Percentiles rank a stretch among this genome's conserved stretches.
phyloP scores from a whole-genome alignment of 2,888 invertebrate genomes.

The Drosophila recens region DNA sequence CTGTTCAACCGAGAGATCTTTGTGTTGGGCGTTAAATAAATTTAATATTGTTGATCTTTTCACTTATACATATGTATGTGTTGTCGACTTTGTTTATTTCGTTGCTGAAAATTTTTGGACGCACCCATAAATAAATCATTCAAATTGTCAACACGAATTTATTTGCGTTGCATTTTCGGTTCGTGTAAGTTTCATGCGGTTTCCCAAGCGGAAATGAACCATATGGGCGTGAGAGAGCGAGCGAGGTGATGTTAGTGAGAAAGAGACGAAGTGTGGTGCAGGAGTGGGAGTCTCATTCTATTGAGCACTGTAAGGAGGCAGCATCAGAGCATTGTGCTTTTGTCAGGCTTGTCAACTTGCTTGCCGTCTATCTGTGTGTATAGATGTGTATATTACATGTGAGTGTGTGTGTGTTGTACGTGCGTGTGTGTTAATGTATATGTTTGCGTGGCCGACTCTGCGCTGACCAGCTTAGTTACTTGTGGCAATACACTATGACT shows the following conservation, averaged over 20 bases:
- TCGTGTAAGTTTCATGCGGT: constrained; percentile 61
- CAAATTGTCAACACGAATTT: constrained; percentile 77
- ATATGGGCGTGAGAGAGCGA: constrained; percentile 18
- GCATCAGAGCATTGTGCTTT: constrained; percentile 55
- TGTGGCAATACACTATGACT: constrained; percentile 27
- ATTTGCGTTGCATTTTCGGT: constrained; percentile 62
- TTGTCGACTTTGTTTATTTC: constrained; percentile 20
- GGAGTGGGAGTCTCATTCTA: not conserved
- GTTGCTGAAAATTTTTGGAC: constrained; percentile 46
- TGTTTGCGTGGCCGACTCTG: constrained; percentile 48
- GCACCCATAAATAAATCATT: constrained; percentile 78
- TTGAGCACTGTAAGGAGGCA: constrained; percentile 14
- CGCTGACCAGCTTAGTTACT: constrained; percentile 41
- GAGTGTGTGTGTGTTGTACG: constrained; percentile 21
- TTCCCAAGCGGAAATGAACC: constrained; percentile 65
- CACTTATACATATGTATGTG: constrained; percentile 8
- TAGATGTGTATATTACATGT: constrained; percentile 13
- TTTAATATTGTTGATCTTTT: constrained; percentile 24
- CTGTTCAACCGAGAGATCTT: constrained; percentile 7
- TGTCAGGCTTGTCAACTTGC: constrained; percentile 56
- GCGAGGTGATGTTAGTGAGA: constrained; percentile 16
- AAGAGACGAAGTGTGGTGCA: not conserved
- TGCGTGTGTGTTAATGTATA: constrained; percentile 37
- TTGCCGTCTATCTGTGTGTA: constrained; percentile 14
- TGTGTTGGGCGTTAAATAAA: constrained; percentile 24